Conservation (phyloP, 2,113 vertebrate genomes). For the Garra rufa region DNA sequence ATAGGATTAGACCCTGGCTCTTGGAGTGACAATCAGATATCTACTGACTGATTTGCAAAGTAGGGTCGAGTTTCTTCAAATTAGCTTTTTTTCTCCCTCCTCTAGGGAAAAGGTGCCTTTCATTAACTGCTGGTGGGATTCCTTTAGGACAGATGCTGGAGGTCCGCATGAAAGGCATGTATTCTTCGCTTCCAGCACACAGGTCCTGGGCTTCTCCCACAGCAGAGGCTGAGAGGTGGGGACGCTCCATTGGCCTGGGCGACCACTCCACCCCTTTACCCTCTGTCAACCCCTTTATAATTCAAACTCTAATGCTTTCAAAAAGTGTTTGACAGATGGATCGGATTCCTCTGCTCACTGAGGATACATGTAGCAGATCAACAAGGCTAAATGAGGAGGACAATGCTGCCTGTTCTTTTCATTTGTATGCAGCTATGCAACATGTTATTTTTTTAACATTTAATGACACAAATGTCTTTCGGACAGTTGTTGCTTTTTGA, state of each 20-base stretch:
- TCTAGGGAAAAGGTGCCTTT: conserved; percentile 55
- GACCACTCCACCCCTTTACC: conserved; percentile 42
- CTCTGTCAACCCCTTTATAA: conserved; percentile 56
- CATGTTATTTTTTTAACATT: not conserved
- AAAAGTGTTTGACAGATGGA: conserved; percentile 55
- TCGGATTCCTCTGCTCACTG: conserved; percentile 21
- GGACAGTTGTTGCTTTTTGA: not conserved
- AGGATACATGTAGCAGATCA: conserved; percentile 44
- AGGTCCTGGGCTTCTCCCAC: conserved; percentile 57
- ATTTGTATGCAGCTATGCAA: not conserved
- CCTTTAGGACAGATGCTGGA: conserved; percentile 53
- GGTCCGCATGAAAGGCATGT: conserved; percentile 58
- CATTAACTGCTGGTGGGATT: conserved; percentile 59
- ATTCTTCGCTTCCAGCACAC: conserved; percentile 52
- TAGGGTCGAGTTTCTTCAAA: conserved; percentile 71
- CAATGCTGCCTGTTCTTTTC: not conserved
- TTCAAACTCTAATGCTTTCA: conserved; percentile 49
- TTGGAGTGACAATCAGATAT: conserved; percentile 79
- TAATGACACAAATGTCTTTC: not conserved
- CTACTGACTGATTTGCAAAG: conserved; percentile 78
- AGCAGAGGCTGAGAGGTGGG: conserved; percentile 54
- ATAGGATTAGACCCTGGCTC: conserved; percentile 80
- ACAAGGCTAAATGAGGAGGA: conserved; percentile 1
- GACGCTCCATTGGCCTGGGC: conserved; percentile 44
- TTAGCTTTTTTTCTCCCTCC: conserved; percentile 69